phyloP scores from a whole-genome alignment of 2,113 vertebrate genomes.

The Ochotona curzoniae region DNA sequence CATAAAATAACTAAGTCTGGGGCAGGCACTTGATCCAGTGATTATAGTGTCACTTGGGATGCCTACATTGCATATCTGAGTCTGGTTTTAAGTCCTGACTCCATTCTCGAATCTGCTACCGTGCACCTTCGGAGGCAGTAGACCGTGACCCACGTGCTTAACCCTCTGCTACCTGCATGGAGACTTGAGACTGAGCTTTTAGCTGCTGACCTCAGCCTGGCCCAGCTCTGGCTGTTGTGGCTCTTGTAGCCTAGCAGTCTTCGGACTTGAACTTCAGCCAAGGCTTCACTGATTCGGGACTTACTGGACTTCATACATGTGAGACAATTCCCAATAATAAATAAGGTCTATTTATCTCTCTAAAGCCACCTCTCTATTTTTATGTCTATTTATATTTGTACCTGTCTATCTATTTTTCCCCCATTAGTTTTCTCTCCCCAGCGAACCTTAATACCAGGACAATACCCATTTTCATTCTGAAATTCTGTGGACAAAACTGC shows the following conservation, averaged over 20 bases:
- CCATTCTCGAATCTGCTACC: too few relatives aligned
- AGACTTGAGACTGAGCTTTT: too few relatives aligned
- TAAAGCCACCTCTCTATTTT: neutral
- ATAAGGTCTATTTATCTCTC: too few relatives aligned
- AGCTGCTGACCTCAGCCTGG: too few relatives aligned
- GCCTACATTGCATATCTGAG: too few relatives aligned
- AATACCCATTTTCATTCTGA: neutral
- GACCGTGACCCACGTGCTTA: too few relatives aligned
- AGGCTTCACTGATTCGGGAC: neutral
- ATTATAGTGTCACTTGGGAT: too few relatives aligned
- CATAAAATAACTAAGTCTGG: neutral
- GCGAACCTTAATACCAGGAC: neutral
- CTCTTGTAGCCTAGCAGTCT: neutral
- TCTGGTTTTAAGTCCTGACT: too few relatives aligned
- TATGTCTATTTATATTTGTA: neutral
- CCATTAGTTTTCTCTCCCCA: neutral
- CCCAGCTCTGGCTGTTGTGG: neutral
- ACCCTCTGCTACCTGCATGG: too few relatives aligned
- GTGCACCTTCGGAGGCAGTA: too few relatives aligned
- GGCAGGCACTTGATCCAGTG: too few relatives aligned
- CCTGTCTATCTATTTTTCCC: neutral
- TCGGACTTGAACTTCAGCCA: neutral
- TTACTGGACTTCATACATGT: neutral
- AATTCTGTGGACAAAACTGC: slow-evolving; percentile 19
- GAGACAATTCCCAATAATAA: neutral